Evolutionary conservation across 2,888 invertebrate species (phyloP).

Genomic region (Pterobdella sp.): DNA sequence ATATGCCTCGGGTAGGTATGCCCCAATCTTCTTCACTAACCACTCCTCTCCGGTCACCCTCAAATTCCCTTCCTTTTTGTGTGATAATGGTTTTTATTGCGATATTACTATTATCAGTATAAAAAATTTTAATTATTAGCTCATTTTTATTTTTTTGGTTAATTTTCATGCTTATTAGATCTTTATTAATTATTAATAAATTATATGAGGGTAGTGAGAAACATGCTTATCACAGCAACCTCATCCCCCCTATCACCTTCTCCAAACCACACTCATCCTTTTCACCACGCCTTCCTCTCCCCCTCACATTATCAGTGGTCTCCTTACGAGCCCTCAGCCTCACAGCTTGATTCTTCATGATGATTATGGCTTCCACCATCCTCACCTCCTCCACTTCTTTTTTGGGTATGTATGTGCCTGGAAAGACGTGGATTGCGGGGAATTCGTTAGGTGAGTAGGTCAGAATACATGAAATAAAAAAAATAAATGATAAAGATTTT

Average conservation of each 20-base stretch:
- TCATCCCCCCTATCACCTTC: conserved; percentile 55
- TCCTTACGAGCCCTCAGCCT: conserved; percentile 51
- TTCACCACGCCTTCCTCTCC: conserved; percentile 54
- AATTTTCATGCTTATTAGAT: neutral
- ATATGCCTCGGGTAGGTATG: conserved; percentile 55
- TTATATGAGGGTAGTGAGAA: no score
- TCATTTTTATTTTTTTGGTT: neutral
- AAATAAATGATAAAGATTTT: neutral
- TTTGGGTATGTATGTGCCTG: conserved; percentile 51
- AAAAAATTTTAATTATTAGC: neutral
- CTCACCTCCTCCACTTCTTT: conserved; percentile 53
- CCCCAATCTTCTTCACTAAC: conserved; percentile 53
- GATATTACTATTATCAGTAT: neutral
- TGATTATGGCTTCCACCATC: conserved; percentile 51
- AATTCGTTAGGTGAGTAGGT: neutral
- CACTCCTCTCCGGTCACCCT: conserved; percentile 53
- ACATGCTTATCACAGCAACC: conserved; percentile 52
- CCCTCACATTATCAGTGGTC: conserved; percentile 41
- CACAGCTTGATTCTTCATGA: conserved; percentile 54
- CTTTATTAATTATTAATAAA: neutral
- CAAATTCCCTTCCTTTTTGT: conserved; percentile 25
- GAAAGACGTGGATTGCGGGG: neutral
- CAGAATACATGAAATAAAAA: neutral
- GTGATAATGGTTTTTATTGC: neutral
- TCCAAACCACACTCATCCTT: conserved; percentile 54